Conservation (phyloP, 2,888 invertebrate genomes). For the Sialis lutaria region DNA sequence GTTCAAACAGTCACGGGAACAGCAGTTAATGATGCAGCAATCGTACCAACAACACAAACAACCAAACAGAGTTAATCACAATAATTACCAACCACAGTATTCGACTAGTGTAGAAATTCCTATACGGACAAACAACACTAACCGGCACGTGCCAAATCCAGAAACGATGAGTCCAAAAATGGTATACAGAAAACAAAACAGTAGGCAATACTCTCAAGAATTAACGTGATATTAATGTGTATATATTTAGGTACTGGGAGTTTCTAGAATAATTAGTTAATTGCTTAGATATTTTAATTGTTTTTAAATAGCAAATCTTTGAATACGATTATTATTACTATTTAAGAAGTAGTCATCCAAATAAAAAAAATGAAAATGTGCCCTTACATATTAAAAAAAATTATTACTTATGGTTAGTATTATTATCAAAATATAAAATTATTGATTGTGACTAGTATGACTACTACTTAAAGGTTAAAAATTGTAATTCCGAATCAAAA, state of each 20-base stretch:
- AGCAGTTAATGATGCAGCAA: constrained; percentile 18
- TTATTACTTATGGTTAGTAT: too few species aligned
- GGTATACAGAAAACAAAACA: constrained; percentile 14
- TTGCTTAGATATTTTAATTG: background rate
- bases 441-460: too few species aligned
- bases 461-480: too few species aligned
- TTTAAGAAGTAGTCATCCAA: background rate
- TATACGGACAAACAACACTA: constrained; percentile 12
- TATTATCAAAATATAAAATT: background rate
- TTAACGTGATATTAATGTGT: constrained; percentile 16
- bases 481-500: too few species aligned
- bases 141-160: constrained; percentile 12
- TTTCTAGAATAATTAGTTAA: background rate
- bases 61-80: background rate
- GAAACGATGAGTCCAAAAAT: constrained; percentile 15
- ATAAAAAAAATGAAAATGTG: background rate
- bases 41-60: background rate
- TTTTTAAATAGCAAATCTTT: background rate
- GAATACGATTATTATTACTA: background rate
- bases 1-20: constrained; percentile 20
- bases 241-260: background rate
- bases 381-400: background rate
- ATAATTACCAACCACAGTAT: constrained; percentile 9
- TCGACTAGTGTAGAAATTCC: constrained; percentile 22
- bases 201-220: constrained; percentile 13